Evolutionary conservation across 2,888 invertebrate species (phyloP).

Genomic region (Barypeithes pellucidus): DNA sequence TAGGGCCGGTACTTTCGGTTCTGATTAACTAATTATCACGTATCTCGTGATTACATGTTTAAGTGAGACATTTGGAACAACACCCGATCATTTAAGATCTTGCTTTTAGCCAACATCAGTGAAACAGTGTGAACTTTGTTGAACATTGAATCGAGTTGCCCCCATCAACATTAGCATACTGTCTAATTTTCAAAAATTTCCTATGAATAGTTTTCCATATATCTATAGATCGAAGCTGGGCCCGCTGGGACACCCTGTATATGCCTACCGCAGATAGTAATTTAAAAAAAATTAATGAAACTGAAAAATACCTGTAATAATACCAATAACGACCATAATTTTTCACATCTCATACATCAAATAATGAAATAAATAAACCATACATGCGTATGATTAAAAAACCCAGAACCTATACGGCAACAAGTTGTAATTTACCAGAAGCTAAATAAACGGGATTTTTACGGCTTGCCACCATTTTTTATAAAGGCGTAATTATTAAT

Average conservation of each 20-base stretch:
- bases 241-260: neutral
- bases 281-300: neutral
- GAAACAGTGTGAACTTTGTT: too few species aligned
- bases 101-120: too few species aligned
- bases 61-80: too few species aligned
- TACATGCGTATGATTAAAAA: conserved; percentile 12
- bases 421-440: conserved; percentile 35
- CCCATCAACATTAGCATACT: too few species aligned
- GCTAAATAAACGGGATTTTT: conserved; percentile 26
- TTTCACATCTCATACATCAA: neutral
- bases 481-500: conserved; percentile 15
- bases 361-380: conserved; percentile 15
- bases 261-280: neutral
- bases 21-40: too few species aligned
- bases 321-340: neutral
- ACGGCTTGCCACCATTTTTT: conserved; percentile 32
- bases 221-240: neutral
- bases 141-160: too few species aligned
- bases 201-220: too few species aligned
- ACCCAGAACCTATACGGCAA: conserved; percentile 26
- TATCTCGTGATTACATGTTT: too few species aligned
- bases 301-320: neutral
- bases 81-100: too few species aligned
- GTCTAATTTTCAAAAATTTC: too few species aligned
- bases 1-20: too few species aligned